These are phyloP conservation scores for Globodera ellingtonae DNA, from an alignment of 1,140 invertebrate genomes.

Conservation along the genomic window DNA sequence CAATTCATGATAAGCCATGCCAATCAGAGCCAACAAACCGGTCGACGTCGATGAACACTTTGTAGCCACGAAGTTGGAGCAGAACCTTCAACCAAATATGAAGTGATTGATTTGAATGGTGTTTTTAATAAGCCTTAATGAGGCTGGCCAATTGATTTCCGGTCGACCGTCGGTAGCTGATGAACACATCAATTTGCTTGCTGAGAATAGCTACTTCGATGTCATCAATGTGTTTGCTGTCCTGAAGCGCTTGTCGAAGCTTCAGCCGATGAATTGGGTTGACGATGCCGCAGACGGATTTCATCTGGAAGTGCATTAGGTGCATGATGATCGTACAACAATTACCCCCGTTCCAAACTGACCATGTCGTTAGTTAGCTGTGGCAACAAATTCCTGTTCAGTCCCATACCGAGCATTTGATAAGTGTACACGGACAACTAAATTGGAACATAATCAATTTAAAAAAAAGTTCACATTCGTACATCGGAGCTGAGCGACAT, in stretches of 20 bases:
- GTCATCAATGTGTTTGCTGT: constrained; percentile 64
- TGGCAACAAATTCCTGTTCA: constrained; percentile 75
- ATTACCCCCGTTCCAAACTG: too few relatives aligned
- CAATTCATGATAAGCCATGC: constrained; percentile 92
- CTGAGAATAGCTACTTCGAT: constrained; percentile 66
- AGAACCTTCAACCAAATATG: constrained; percentile 73
- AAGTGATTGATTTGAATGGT: neutral
- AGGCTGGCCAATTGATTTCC: constrained; percentile 90
- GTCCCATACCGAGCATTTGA: constrained; percentile 88
- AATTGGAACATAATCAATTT: neutral
- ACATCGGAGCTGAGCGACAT: constrained; percentile 79
- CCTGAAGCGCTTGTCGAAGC: constrained; percentile 83
- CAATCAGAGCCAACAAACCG: constrained; percentile 70
- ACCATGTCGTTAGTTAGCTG: constrained; percentile 81
- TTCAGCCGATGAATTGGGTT: constrained; percentile 91
- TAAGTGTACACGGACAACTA: constrained; percentile 92
- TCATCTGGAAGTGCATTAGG: constrained; percentile 66
- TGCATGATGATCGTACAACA: too few relatives aligned
- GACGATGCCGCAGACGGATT: constrained; percentile 82
- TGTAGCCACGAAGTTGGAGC: constrained; percentile 82
- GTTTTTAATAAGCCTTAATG: constrained; percentile 66
- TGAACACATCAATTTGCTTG: constrained; percentile 83
- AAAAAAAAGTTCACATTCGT: neutral
- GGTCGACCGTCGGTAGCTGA: constrained; percentile 94
- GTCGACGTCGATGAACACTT: constrained; percentile 57